Percentiles rank a stretch among this genome's conserved stretches.
These are phyloP conservation scores for Poeciliopsis occidentalis DNA, from an alignment of 2,113 vertebrate species.

Conservation along the genomic window DNA sequence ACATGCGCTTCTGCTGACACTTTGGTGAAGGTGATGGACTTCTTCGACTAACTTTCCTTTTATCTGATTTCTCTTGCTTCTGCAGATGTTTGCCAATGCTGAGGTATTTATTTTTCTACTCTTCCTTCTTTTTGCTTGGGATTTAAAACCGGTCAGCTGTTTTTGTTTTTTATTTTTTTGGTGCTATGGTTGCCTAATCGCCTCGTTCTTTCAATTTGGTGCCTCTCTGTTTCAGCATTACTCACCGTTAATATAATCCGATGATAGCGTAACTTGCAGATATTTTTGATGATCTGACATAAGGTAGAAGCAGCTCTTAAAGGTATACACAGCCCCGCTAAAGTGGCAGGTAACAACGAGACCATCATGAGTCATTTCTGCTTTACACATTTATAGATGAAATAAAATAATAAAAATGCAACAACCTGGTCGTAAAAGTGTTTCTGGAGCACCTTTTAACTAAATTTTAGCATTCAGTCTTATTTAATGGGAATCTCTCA, in stretches of 20 bases:
- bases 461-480: too few species aligned
- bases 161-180: neutral
- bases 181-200: slow-evolving; percentile 65
- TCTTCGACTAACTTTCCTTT: slow-evolving; percentile 80
- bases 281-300: too few species aligned
- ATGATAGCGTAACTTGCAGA: neutral
- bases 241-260: neutral
- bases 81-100: slow-evolving; percentile 88
- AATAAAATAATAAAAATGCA: too few species aligned
- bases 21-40: slow-evolving; percentile 76
- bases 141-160: slow-evolving; percentile 67
- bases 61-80: slow-evolving; percentile 81
- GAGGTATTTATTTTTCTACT: slow-evolving; percentile 82
- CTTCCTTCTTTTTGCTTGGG: slow-evolving; percentile 56
- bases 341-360: too few species aligned
- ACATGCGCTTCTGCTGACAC: slow-evolving; percentile 71
- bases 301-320: too few species aligned
- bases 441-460: too few species aligned
- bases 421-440: too few species aligned
- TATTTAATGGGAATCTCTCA: too few species aligned
- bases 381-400: too few species aligned
- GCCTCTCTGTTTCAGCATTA: slow-evolving; percentile 8
- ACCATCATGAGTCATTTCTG: too few species aligned
- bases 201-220: slow-evolving; percentile 51
- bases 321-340: too few species aligned